phyloP scores from a whole-genome alignment of 92 coral and sea anemone genomes.

The Zoanthus sansibaricus region DNA sequence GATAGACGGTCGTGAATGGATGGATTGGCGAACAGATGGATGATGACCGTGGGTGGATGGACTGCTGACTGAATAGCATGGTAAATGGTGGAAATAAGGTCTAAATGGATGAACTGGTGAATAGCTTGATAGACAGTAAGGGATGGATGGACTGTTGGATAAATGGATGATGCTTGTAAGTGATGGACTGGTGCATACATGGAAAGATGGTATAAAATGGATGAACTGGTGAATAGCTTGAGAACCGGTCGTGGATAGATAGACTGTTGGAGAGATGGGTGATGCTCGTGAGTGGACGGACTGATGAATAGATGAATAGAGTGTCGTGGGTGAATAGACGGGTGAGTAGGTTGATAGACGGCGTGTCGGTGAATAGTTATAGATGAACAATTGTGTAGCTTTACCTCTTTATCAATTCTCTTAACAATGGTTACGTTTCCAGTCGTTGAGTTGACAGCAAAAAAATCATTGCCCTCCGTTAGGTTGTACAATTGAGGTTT shows the following conservation, averaged over 20 bases:
- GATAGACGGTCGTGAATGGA: not conserved
- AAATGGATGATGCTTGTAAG: no score
- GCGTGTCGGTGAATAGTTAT: not conserved
- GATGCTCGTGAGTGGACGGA: not conserved
- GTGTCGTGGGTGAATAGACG: not conserved
- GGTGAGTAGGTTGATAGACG: not conserved
- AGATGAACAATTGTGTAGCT: not conserved
- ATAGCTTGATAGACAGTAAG: not conserved
- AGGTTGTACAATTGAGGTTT: not conserved
- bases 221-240: not conserved
- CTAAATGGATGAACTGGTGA: not conserved
- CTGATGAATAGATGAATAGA: not conserved
- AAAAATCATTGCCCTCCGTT: not conserved
- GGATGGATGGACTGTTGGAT: no score
- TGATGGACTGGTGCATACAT: not conserved
- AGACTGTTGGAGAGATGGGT: not conserved
- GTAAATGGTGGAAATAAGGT: not conserved
- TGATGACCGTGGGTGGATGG: not conserved
- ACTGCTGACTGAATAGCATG: not conserved
- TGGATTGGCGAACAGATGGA: not conserved
- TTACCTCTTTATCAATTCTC: conserved; percentile 32
- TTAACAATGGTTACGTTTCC: conserved; percentile 15
- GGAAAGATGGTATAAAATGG: not conserved
- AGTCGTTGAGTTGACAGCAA: conserved; percentile 25
- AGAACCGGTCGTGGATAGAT: not conserved